Evolutionary conservation across 2,113 vertebrate species (phyloP).

Genomic region (Eidolon helvum): DNA sequence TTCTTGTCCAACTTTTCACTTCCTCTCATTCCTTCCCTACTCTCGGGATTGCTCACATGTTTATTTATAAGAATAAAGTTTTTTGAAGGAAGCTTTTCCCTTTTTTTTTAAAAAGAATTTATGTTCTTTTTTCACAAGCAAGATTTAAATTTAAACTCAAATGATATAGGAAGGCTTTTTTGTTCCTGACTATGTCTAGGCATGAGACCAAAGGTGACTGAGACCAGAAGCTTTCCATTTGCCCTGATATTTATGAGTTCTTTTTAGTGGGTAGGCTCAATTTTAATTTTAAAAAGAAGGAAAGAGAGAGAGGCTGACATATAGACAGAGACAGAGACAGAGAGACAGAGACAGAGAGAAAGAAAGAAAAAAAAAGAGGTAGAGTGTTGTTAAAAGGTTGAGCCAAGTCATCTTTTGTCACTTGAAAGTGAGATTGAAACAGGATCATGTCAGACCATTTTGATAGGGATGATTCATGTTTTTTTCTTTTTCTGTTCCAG

Average conservation of each 20-base stretch:
- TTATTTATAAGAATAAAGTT: conserved; percentile 7
- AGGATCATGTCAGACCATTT: background rate
- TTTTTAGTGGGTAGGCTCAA: background rate
- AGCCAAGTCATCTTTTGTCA: background rate
- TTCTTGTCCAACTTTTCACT: background rate
- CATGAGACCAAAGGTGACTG: background rate
- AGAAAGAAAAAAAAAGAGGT: background rate
- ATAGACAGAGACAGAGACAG: background rate
- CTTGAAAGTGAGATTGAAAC: background rate
- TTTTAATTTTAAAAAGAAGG: background rate
- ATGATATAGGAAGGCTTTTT: background rate
- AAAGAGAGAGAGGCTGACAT: background rate
- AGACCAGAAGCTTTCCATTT: background rate
- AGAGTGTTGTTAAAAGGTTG: background rate
- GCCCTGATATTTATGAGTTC: background rate
- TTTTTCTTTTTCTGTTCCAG: conserved; percentile 56
- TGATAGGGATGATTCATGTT: background rate
- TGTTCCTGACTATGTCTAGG: background rate
- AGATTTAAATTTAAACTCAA: background rate
- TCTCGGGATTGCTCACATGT: background rate
- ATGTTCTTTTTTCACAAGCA: background rate
- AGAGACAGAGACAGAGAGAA: too few species aligned
- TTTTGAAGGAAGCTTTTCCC: background rate
- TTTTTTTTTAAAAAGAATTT: background rate
- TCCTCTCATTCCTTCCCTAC: background rate